phyloP scores from a whole-genome alignment of 2,797 vertebrate species.

The Eupleurogrammus muticus region DNA sequence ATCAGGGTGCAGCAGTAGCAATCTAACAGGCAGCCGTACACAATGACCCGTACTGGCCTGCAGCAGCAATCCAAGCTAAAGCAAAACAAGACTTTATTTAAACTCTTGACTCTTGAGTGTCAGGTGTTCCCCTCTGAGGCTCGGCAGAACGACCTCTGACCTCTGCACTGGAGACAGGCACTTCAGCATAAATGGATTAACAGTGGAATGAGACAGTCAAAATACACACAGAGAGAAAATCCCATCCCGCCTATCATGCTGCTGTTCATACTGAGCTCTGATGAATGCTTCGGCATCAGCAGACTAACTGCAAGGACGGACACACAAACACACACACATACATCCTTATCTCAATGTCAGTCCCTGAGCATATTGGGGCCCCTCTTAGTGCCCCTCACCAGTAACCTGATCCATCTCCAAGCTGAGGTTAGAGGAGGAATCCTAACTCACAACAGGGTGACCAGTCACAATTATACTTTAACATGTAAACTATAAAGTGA shows the following conservation, averaged over 20 bases:
- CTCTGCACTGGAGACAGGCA: slow-evolving; percentile 34
- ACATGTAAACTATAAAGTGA: slow-evolving; percentile 21
- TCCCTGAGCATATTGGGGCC: slow-evolving; percentile 42
- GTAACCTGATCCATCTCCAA: slow-evolving; percentile 70
- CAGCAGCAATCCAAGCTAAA: slow-evolving; percentile 38
- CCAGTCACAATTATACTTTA: slow-evolving; percentile 38
- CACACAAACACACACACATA: slow-evolving; percentile 8
- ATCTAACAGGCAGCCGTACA: slow-evolving; percentile 2
- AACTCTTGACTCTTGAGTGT: slow-evolving; percentile 71
- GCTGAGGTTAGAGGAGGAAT: slow-evolving; percentile 58
- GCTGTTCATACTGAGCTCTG: slow-evolving; percentile 32
- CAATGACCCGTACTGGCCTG: slow-evolving; percentile 15
- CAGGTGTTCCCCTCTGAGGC: slow-evolving; percentile 59
- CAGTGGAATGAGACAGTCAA: slow-evolving; percentile 23
- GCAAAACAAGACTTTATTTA: slow-evolving; percentile 65
- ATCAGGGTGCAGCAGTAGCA: slow-evolving; percentile 7
- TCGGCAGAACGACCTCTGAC: slow-evolving; percentile 47
- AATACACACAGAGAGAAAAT: slow-evolving; percentile 39
- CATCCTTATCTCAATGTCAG: slow-evolving; percentile 49
- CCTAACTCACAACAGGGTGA: slow-evolving; percentile 54
- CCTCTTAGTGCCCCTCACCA: slow-evolving; percentile 52
- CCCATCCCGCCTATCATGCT: slow-evolving; percentile 33
- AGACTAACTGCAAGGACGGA: slow-evolving; percentile 9
- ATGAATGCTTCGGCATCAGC: slow-evolving; percentile 28
- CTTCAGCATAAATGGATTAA: slow-evolving; percentile 44